Percentiles rank a stretch among this genome's conserved stretches.
Conservation (phyloP, 2,797 vertebrate species). For the Hydrocynus forskahlii region DNA sequence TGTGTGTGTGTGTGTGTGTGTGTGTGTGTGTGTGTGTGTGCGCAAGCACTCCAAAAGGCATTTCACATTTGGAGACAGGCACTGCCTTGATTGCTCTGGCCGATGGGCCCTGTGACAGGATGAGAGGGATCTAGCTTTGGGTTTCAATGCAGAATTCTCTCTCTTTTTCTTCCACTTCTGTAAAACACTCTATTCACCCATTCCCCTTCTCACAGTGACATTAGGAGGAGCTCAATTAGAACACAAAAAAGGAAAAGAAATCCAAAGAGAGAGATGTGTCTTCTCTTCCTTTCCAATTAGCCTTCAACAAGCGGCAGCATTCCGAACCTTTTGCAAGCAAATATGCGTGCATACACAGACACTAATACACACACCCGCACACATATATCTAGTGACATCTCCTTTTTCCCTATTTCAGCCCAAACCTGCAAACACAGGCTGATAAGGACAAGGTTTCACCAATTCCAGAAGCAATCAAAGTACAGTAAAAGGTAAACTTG, state of each 20-base stretch:
- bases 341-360: neutral
- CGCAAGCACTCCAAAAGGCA: slow-evolving; percentile 6
- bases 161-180: slow-evolving; percentile 3
- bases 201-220: slow-evolving; percentile 6
- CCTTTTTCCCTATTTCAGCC: neutral
- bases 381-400: neutral
- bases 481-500: neutral
- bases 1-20: neutral
- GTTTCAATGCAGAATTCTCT: slow-evolving; percentile 9
- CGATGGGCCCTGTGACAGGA: slow-evolving; percentile 29
- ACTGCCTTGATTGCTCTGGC: slow-evolving; percentile 34
- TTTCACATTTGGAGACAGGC: slow-evolving; percentile 27
- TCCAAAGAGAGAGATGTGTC: neutral
- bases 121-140: slow-evolving; percentile 11
- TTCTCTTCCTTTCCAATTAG: slow-evolving; percentile 37
- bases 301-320: slow-evolving; percentile 13
- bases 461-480: slow-evolving; percentile 25
- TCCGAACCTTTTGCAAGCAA: neutral
- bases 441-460: neutral
- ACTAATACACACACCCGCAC: too few species aligned
- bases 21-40: neutral
- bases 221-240: slow-evolving; percentile 32
- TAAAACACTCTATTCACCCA: slow-evolving; percentile 18
- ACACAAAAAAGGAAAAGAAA: neutral
- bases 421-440: neutral